These are phyloP conservation scores for Drosophila pallidifrons DNA, from an alignment of 1,140 invertebrate species.

Conservation along the genomic window DNA sequence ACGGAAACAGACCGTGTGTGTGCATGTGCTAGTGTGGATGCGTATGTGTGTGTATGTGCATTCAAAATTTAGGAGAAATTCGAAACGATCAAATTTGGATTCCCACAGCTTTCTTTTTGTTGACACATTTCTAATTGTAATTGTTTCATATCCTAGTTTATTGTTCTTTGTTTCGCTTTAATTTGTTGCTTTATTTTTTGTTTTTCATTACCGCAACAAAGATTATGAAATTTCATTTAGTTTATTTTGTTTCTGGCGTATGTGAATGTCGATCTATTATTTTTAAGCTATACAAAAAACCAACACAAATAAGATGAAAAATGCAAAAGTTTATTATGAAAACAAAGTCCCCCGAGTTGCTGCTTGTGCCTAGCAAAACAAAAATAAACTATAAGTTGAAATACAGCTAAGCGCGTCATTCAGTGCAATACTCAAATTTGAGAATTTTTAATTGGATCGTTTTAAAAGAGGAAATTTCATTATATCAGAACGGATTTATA, in stretches of 20 bases:
- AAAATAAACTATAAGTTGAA: constrained; percentile 33
- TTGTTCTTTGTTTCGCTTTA: not conserved
- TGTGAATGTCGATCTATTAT: constrained; percentile 1
- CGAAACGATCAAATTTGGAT: constrained; percentile 4
- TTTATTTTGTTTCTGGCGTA: constrained; percentile 3
- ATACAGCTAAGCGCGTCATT: constrained; percentile 31
- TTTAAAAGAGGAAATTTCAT: too few species aligned
- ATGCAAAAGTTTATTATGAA: not conserved
- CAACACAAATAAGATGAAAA: not conserved
- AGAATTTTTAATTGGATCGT: too few species aligned
- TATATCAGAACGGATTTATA: too few species aligned
- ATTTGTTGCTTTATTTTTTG: not conserved
- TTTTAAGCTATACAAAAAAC: not conserved
- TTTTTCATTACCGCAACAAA: not conserved
- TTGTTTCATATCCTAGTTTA: not conserved
- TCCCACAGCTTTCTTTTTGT: constrained; percentile 3
- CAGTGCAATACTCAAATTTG: constrained; percentile 44
- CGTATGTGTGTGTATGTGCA: constrained; percentile 1
- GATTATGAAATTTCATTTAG: constrained; percentile 13
- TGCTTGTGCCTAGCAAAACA: constrained; percentile 13
- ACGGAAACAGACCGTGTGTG: constrained; percentile 7
- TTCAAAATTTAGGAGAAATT: constrained; percentile 25
- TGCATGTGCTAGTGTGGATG: constrained; percentile 6
- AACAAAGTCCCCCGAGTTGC: not conserved
- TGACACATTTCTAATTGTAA: constrained; percentile 12